Evolutionary conservation across 2,113 vertebrate species (phyloP).

Genomic region (Rhinichthys klamathensis): DNA sequence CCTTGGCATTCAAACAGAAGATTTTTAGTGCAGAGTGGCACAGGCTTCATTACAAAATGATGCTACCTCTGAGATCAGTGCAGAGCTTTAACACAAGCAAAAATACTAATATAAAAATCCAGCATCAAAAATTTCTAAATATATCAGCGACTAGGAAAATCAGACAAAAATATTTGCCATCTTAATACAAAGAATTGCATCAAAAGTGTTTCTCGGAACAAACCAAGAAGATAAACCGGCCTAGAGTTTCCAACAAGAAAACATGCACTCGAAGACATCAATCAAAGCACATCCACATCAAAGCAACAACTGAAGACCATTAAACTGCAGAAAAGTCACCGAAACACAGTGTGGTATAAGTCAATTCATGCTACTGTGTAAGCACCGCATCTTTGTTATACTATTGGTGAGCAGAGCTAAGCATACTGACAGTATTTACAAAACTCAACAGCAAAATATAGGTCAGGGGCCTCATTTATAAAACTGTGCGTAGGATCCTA

Average conservation of each 20-base stretch:
- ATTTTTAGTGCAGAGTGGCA: conserved; percentile 39
- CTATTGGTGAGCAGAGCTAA: background rate
- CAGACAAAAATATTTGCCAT: background rate
- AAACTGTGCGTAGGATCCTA: no score
- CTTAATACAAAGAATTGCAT: background rate
- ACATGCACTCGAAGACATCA: background rate
- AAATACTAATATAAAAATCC: background rate
- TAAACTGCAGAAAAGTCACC: background rate
- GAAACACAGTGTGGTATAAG: background rate
- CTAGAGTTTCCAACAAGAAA: background rate
- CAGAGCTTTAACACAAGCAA: background rate
- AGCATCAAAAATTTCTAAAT: background rate
- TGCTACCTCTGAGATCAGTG: conserved; percentile 1
- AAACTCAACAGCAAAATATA: conserved; percentile 25
- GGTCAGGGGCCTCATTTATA: no score
- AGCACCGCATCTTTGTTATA: background rate
- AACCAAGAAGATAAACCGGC: background rate
- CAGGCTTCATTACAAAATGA: conserved; percentile 27
- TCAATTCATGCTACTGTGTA: conserved; percentile 13
- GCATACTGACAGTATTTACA: background rate
- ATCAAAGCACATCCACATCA: background rate
- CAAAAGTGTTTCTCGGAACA: background rate
- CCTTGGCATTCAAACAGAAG: conserved; percentile 18
- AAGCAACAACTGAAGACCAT: conserved; percentile 14
- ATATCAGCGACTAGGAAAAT: background rate